Base-by-base conservation (phyloP, 2,888 invertebrate genomes). In the Drepanosiphum platanoidis region DNA sequence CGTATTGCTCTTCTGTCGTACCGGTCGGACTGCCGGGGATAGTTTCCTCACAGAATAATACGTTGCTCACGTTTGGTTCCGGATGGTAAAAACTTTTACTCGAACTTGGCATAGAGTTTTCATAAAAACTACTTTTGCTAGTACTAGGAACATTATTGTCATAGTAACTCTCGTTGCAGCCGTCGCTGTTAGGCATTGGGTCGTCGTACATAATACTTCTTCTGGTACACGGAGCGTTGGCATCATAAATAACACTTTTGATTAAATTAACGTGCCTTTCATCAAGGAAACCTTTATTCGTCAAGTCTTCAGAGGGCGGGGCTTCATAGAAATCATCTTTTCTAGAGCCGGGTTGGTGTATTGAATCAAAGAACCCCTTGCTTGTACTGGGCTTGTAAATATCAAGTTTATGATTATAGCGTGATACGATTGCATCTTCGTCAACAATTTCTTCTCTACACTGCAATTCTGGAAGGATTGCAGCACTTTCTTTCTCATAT, bases 11-110 rank as follows among this genome's bases (percentile, higher is more conserved):
- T 34, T 84, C 91, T 52, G 89, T 89, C 74, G 93, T 93, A 0
- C 95, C 94, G 72, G 95, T 94, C 7, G 96, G 96, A 89, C 96
- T 96, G 34, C 96, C 95, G 0, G 96, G 97, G 89, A 97, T 96
- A 39, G 95, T 96, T 90, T 97, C 97, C 89, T 96, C 95, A 89
- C 97, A 97, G 18, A 96, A 90, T 87, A 96, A 90, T 83, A 95
- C 95, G 61, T 81, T 81, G 52, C 39, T 84, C 18, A 66, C 27
- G 46, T 84, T 77, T 27, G 70, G 8, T n/a, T 86, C 86, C 15
- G 61, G 15, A 9, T 75, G 75, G 13, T 52, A 74, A 27, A 5
- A n/a, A 36, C 3, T 27, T 66, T 75, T 84, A 36, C 66, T 75
- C 46, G 74, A 27, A 27, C 34, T 66, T 5, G 66, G 66, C 15